Conservation (phyloP, 2,888 invertebrate genomes). For the Myopa tessellatipennis region DNA sequence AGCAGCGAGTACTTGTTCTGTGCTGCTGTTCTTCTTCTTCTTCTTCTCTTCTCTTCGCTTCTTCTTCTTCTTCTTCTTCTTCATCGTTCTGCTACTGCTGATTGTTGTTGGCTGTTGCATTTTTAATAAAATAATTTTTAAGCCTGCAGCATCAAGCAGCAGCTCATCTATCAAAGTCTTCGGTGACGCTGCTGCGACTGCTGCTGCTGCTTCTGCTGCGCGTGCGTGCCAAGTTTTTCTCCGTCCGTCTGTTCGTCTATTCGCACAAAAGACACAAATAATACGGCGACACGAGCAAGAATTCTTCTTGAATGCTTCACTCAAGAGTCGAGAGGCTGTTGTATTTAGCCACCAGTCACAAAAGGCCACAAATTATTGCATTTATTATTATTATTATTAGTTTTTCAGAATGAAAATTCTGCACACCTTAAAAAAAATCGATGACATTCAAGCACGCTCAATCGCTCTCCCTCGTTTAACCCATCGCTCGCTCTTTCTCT, state of each 20-base stretch:
- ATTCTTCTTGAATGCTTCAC: not conserved
- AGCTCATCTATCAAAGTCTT: conserved; percentile 45
- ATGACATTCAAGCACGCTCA: too few relatives aligned
- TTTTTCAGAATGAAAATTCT: not conserved
- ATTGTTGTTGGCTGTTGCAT: not conserved
- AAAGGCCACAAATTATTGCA: conserved; percentile 28
- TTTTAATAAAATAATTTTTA: conserved; percentile 44
- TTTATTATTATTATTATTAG: conserved; percentile 24
- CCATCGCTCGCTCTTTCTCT: too few relatives aligned
- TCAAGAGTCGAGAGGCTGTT: not conserved
- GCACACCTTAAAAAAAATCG: too few relatives aligned
- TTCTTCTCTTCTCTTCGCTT: not conserved
- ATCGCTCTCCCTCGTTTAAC: too few relatives aligned
- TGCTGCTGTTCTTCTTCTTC: conserved; percentile 16
- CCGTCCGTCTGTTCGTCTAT: not conserved
- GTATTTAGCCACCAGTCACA: conserved; percentile 23
- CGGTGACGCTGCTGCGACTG: not conserved
- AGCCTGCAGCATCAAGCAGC: conserved; percentile 43
- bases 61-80: not conserved
- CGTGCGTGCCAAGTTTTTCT: not conserved
- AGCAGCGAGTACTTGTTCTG: not conserved
- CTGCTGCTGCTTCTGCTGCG: not conserved
- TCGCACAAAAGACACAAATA: too few relatives aligned
- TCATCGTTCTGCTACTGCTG: not conserved
- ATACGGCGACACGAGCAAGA: not conserved